Percentiles rank a stretch among this genome's conserved stretches.
Conservation (phyloP, 2,797 vertebrate species). For the Poeciliopsis gracilis region DNA sequence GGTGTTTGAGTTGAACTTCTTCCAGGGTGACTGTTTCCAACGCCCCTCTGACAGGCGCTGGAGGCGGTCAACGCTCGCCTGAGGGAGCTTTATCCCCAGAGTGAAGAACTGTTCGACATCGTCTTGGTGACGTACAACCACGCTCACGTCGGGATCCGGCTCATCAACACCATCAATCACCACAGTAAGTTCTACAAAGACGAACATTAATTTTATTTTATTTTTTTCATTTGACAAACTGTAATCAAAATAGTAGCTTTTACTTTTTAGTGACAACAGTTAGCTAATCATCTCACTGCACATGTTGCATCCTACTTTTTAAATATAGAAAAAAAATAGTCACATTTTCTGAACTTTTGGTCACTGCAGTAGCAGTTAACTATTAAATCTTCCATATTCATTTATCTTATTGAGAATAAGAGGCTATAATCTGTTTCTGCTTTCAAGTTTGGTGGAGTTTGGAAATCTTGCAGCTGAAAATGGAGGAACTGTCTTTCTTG, state of each 20-base stretch:
- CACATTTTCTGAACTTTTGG: not conserved
- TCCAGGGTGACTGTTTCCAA: slow-evolving; percentile 19
- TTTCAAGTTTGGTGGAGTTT: not conserved
- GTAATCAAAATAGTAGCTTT: not conserved
- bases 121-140: slow-evolving; percentile 98
- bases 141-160: slow-evolving; percentile 93
- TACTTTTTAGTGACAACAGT: not conserved
- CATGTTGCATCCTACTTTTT: not conserved
- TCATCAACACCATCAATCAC: slow-evolving; percentile 99
- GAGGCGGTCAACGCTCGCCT: slow-evolving; percentile 89
- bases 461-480: not conserved
- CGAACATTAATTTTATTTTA: not conserved
- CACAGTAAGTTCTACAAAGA: slow-evolving; percentile 84
- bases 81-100: slow-evolving; percentile 90
- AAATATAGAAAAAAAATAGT: not conserved
- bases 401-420: not conserved
- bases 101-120: slow-evolving; percentile 95
- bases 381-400: not conserved
- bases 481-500: not conserved
- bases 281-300: not conserved
- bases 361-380: not conserved
- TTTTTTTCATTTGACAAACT: not conserved
- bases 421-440: not conserved
- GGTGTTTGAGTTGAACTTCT: not conserved
- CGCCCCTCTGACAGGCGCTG: slow-evolving; percentile 83